Percentiles rank a stretch among this genome's conserved stretches.
phyloP scores from a whole-genome alignment of 2,888 invertebrate genomes.

The Drosophila pseudotakahashii region DNA sequence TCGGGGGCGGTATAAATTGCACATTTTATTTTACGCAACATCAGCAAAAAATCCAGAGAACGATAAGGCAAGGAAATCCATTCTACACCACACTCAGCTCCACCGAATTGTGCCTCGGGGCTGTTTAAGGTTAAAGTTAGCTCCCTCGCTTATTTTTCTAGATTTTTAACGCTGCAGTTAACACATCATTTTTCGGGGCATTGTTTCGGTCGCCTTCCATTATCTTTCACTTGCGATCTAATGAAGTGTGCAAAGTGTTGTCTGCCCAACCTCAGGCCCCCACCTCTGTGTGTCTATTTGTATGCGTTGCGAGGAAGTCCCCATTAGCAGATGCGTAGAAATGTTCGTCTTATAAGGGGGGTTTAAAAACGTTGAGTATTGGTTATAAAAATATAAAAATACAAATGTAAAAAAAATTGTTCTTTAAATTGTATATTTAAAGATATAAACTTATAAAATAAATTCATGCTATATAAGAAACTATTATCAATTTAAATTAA shows the following conservation, averaged over 20 bases:
- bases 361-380: no score
- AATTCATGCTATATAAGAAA: no score
- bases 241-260: slow-evolving; percentile 77
- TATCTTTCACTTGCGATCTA: slow-evolving; percentile 79
- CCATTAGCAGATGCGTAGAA: slow-evolving; percentile 9
- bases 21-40: slow-evolving; percentile 68
- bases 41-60: slow-evolving; percentile 67
- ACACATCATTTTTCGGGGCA: slow-evolving; percentile 71
- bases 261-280: slow-evolving; percentile 11
- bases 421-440: no score
- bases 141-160: slow-evolving; percentile 22
- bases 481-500: no score
- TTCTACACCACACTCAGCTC: background rate
- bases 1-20: slow-evolving; percentile 69
- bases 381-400: no score
- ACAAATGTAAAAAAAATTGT: no score
- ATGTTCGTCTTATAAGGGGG: background rate
- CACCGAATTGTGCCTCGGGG: slow-evolving; percentile 9
- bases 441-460: no score
- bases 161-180: slow-evolving; percentile 76
- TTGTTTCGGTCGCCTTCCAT: slow-evolving; percentile 58
- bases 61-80: background rate
- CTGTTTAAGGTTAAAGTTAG: slow-evolving; percentile 18
- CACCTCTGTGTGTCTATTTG: slow-evolving; percentile 10
- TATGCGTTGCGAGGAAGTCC: slow-evolving; percentile 18